These are phyloP conservation scores for Esox niger DNA, from an alignment of 2,113 vertebrate genomes.

Conservation along the genomic window DNA sequence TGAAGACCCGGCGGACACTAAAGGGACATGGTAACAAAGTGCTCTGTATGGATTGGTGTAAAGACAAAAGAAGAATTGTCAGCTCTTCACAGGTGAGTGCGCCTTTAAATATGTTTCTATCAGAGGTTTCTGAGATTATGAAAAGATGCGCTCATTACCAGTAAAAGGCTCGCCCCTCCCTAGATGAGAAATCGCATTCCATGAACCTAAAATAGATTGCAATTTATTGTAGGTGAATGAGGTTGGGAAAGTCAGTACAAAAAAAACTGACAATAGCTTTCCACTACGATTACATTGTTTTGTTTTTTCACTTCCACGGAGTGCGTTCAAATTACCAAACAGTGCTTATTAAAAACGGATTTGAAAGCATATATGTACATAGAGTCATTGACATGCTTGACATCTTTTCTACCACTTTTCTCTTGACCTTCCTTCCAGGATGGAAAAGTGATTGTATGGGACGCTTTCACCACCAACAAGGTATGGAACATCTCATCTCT, in stretches of 20 bases:
- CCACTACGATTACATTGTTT: too few relatives aligned
- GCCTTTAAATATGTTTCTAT: background rate
- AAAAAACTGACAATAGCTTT: too few relatives aligned
- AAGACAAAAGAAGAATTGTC: slow-evolving; percentile 94
- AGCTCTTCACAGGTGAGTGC: slow-evolving; percentile 93
- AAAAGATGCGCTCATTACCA: too few relatives aligned
- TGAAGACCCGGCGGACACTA: slow-evolving; percentile 96
- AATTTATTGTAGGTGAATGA: too few relatives aligned
- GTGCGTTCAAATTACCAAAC: too few relatives aligned
- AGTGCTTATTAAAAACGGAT: too few relatives aligned
- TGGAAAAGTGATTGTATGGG: slow-evolving; percentile 99
- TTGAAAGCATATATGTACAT: too few relatives aligned
- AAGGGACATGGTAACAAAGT: slow-evolving; percentile 99
- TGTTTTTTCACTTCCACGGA: too few relatives aligned
- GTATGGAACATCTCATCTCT: slow-evolving; percentile 57
- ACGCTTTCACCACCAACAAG: slow-evolving; percentile 98
- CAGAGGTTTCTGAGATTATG: too few relatives aligned
- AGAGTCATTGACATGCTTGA: background rate
- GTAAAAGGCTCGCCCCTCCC: background rate
- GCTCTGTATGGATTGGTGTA: slow-evolving; percentile 99
- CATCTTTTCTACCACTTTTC: background rate
- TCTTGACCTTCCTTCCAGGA: slow-evolving; percentile 75
- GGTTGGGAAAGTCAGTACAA: too few relatives aligned
- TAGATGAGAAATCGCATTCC: slow-evolving; percentile 13
- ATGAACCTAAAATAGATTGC: slow-evolving; percentile 5